Percentiles rank a stretch among this genome's conserved stretches.
Evolutionary conservation across 2,888 invertebrate species (phyloP).

Genomic region (Drosophila lacicola): DNA sequence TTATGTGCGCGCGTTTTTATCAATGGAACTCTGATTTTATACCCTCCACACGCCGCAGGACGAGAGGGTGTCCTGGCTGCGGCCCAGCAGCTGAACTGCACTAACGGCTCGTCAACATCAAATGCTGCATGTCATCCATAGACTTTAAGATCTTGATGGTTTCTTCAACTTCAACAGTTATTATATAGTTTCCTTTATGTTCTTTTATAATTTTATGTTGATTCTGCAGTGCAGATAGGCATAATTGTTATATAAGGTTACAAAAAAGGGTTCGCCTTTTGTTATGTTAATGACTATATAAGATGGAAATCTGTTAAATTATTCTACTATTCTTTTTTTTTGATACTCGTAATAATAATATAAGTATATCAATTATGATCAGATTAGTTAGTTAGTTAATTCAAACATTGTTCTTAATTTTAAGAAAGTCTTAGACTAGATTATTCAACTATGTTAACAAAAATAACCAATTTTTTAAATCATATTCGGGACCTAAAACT

Average conservation of each 20-base stretch:
- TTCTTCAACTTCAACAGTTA: slow-evolving; percentile 38
- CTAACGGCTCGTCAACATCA: slow-evolving; percentile 22
- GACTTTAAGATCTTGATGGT: slow-evolving; percentile 25
- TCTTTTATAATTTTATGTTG: not conserved
- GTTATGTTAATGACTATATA: not conserved
- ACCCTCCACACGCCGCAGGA: not conserved
- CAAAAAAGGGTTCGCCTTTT: not conserved
- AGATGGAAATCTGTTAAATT: too few species aligned
- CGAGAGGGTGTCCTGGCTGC: not conserved
- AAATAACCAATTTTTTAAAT: too few species aligned
- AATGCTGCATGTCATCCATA: slow-evolving; percentile 28
- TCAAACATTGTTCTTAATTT: too few species aligned
- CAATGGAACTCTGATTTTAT: slow-evolving; percentile 67
- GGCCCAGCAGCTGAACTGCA: slow-evolving; percentile 41
- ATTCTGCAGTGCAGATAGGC: slow-evolving; percentile 10
- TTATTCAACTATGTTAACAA: too few species aligned
- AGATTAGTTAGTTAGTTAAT: too few species aligned
- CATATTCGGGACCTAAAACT: too few species aligned
- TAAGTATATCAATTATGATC: too few species aligned
- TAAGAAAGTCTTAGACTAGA: too few species aligned
- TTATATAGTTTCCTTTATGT: slow-evolving; percentile 11
- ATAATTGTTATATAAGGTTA: slow-evolving; percentile 3
- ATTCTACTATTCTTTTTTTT: too few species aligned
- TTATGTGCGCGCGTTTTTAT: slow-evolving; percentile 68
- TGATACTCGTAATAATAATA: too few species aligned